phyloP scores from a whole-genome alignment of 2,797 vertebrate genomes.

The Oryzias dopingdopingensis region DNA sequence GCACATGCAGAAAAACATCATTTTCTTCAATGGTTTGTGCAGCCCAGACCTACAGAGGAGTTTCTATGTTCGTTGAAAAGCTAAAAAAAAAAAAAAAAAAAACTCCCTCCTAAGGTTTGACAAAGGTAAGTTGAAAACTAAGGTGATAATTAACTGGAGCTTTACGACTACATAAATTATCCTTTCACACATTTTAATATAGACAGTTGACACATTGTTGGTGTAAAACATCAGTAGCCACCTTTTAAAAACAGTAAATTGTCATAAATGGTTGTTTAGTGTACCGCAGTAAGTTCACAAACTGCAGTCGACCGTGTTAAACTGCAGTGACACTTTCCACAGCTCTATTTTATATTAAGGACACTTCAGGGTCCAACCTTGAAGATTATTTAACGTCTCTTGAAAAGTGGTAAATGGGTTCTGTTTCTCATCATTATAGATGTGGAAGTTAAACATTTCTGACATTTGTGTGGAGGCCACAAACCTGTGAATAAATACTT shows the following conservation, averaged over 20 bases:
- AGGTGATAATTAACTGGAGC: not conserved
- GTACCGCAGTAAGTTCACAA: not conserved
- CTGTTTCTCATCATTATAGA: slow-evolving; percentile 9
- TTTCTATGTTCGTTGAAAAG: too few species aligned
- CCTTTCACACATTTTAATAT: not conserved
- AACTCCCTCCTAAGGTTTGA: too few species aligned
- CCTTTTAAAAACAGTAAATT: not conserved
- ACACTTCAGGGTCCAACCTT: slow-evolving; percentile 13
- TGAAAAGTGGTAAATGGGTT: slow-evolving; percentile 17
- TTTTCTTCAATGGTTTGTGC: not conserved
- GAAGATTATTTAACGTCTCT: slow-evolving; percentile 21
- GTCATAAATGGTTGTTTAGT: not conserved
- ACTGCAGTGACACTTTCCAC: slow-evolving; percentile 8
- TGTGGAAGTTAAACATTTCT: slow-evolving; percentile 17
- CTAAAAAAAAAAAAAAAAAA: too few species aligned
- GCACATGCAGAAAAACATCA: too few species aligned
- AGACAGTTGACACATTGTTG: slow-evolving; percentile 1
- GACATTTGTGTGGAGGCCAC: slow-evolving; percentile 21
- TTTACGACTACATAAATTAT: not conserved
- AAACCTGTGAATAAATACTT: slow-evolving; percentile 27
- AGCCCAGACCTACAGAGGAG: too few species aligned
- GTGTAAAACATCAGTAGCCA: not conserved
- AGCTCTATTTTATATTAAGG: not conserved
- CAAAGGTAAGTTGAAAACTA: not conserved
- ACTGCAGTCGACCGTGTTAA: not conserved